Evolutionary conservation across 2,113 vertebrate species (phyloP).

Genomic region (Brienomyrus brachyistius): DNA sequence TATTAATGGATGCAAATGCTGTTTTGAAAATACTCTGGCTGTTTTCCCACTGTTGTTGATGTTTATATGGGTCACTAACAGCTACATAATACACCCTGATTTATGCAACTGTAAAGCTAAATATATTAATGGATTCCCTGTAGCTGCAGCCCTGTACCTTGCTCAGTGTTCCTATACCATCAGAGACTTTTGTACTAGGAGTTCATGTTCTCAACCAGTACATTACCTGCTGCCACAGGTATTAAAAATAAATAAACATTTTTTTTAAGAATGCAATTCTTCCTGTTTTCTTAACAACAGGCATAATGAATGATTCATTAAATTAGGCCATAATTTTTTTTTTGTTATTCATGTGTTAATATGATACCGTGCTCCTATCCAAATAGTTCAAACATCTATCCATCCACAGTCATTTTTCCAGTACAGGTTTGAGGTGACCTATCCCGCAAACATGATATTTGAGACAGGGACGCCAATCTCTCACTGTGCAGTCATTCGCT

Average conservation of each 20-base stretch:
- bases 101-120: background rate
- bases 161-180: background rate
- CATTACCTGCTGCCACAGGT: background rate
- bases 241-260: background rate
- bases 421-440: background rate
- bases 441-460: background rate
- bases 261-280: background rate
- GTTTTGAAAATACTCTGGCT: background rate
- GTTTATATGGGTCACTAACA: background rate
- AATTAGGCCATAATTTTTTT: background rate
- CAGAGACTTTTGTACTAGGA: background rate
- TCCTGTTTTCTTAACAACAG: background rate
- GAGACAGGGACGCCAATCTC: background rate
- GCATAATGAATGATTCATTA: background rate
- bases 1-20: background rate
- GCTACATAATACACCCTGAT: background rate
- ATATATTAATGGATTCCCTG: background rate
- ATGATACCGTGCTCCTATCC: background rate
- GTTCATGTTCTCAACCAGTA: background rate
- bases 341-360: background rate
- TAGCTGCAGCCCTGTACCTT: background rate
- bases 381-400: background rate
- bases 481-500: background rate
- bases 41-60: background rate
- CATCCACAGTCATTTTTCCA: background rate